Percentiles rank a stretch among this genome's conserved stretches.
These are phyloP conservation scores for Acropora tenuis DNA, from an alignment of 64 coral and sea anemone species.

Conservation along the genomic window DNA sequence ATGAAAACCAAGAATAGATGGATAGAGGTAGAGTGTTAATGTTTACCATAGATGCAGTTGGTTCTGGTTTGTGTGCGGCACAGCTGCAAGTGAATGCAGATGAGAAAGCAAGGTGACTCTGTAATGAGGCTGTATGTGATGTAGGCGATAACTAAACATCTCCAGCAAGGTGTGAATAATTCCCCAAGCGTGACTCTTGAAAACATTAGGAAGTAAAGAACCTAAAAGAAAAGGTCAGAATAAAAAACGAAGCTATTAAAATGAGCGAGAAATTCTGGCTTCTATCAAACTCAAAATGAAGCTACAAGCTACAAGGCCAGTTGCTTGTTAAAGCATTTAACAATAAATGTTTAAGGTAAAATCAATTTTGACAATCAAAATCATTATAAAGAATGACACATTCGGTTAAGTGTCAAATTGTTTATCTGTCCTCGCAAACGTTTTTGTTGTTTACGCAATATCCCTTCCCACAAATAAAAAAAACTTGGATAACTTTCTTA, in stretches of 20 bases:
- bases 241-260: not conserved
- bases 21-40: not conserved
- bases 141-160: slow-evolving; percentile 96
- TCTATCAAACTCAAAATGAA: too few relatives aligned
- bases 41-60: slow-evolving; percentile 91
- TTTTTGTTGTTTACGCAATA: too few relatives aligned
- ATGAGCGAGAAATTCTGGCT: too few relatives aligned
- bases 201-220: slow-evolving; percentile 85
- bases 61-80: slow-evolving; percentile 98
- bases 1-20: not conserved
- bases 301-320: too few relatives aligned
- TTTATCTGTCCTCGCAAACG: too few relatives aligned
- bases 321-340: too few relatives aligned
- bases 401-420: too few relatives aligned
- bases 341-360: too few relatives aligned
- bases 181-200: slow-evolving; percentile 96
- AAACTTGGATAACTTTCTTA: slow-evolving; percentile 21
- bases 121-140: slow-evolving; percentile 92
- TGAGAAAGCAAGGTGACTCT: slow-evolving; percentile 91
- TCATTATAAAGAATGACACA: too few relatives aligned
- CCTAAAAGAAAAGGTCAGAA: slow-evolving; percentile 12
- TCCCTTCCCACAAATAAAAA: too few relatives aligned
- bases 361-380: too few relatives aligned
- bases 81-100: slow-evolving; percentile 86
- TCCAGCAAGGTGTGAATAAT: slow-evolving; percentile 94